Conservation (phyloP, 2,113 vertebrate genomes). For the Hemibagrus wyckioides region DNA sequence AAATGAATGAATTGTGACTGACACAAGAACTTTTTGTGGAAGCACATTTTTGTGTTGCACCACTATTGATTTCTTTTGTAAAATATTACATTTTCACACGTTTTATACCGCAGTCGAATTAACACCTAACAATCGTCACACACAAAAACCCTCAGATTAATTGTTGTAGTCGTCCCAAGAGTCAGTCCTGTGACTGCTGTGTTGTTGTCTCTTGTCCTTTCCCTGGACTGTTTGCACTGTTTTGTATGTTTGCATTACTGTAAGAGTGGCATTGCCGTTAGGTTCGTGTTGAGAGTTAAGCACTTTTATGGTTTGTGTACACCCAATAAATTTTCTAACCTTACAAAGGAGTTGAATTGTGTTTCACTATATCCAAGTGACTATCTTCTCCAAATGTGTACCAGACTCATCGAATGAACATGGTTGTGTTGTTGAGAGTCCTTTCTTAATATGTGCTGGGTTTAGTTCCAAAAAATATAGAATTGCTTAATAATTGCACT, state of each 20-base stretch:
- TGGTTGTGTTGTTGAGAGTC: neutral
- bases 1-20: slow-evolving; percentile 12
- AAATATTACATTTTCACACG: neutral
- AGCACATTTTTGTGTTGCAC: slow-evolving; percentile 2
- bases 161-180: neutral
- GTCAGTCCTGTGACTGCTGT: slow-evolving; percentile 7
- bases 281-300: slow-evolving; percentile 38
- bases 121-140: neutral
- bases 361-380: slow-evolving; percentile 40
- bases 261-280: slow-evolving; percentile 12
- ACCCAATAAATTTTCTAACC: slow-evolving; percentile 42
- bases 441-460: neutral
- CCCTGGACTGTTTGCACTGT: slow-evolving; percentile 62
- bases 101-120: neutral
- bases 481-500: neutral
- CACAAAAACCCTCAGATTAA: neutral
- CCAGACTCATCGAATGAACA: slow-evolving; percentile 25
- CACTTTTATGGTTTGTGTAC: slow-evolving; percentile 63
- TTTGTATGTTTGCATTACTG: slow-evolving; percentile 47
- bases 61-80: slow-evolving; percentile 4
- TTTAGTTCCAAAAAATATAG: neutral
- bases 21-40: neutral
- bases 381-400: slow-evolving; percentile 30
- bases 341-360: slow-evolving; percentile 3
- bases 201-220: slow-evolving; percentile 21